Conservation (phyloP, 2,113 vertebrate genomes). For the Nothobranchius kuhntae region DNA sequence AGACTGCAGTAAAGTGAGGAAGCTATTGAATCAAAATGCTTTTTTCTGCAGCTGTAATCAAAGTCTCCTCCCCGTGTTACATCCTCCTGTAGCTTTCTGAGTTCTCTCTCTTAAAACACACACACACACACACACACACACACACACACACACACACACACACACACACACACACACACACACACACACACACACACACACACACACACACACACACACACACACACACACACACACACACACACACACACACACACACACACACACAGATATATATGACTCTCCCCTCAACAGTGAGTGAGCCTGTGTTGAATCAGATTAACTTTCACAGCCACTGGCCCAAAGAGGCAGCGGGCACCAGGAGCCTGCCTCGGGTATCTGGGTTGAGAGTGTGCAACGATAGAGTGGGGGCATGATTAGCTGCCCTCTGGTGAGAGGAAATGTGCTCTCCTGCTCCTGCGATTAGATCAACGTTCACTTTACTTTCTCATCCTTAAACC, state of each 20-base stretch:
- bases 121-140: neutral
- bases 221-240: no score
- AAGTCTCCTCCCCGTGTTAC: constrained; percentile 48
- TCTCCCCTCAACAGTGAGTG: constrained; percentile 14
- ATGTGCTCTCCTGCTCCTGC: constrained; percentile 32
- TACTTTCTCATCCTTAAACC: constrained; percentile 22
- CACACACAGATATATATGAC: constrained; percentile 8
- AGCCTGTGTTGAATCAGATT: constrained; percentile 60
- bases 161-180: neutral
- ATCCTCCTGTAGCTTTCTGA: constrained; percentile 36
- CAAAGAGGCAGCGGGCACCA: constrained; percentile 18
- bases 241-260: neutral
- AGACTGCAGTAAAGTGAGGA: constrained; percentile 53
- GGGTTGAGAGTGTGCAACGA: constrained; percentile 11
- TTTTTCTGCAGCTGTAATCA: constrained; percentile 60
- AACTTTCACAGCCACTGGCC: constrained; percentile 45
- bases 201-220: neutral
- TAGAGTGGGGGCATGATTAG: constrained; percentile 43
- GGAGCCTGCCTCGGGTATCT: neutral
- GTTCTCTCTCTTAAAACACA: constrained; percentile 7
- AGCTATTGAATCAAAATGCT: constrained; percentile 59
- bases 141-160: neutral
- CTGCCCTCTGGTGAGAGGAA: constrained; percentile 39
- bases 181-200: neutral
- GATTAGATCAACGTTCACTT: constrained; percentile 25